Evolutionary conservation across 1,140 invertebrate species (phyloP), one percentile per base, ranked within the genome.

Genomic region (Papilio xuthus): DNA sequence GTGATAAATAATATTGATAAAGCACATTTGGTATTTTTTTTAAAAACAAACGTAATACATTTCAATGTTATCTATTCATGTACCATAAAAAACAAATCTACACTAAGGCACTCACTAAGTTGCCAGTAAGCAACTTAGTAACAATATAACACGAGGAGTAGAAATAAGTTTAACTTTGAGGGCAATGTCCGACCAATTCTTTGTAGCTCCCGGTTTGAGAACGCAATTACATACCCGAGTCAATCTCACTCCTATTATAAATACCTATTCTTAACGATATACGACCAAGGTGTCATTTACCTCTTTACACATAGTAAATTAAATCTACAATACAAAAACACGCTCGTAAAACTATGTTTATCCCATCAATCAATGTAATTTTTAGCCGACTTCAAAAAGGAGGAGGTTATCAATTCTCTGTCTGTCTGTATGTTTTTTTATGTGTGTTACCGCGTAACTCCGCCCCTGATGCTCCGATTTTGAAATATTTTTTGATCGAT

Each of bases 181-280:
- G 87, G 83, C 88, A 90, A 86, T 81, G 88, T 83, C 87, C 88
- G 85, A 79, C 67, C 85, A 81, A 79, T 80, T 82, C 83, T 86
- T 86, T 82, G 81, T 85, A 78, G 80, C 81, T 81, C 82, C 80
- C 81, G 77, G 76, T 85, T 83, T 77, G 79, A 82, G 50, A 53
- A 71, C 72, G 79, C 84, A 83, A n/a, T 81, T 74, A 80, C 79
- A 78, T 73, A 42, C 26, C 77, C 53, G 60, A 75, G 79, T 82
- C 28, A 76, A 76, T 76, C 74, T 76, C 72, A 56, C 13, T 56
- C 12, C 12, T 72, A 72, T 75, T 37, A 56, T 28, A 63, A 56
- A 32, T 15, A 12, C 4, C 8, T 23, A 56, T 56, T 28, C 26
- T 73, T 18, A 28, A 67, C 13, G 4, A 67, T 67, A 4, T 56